Evolutionary conservation across 2,888 invertebrate genomes (phyloP).

Genomic region (Volucella bombylans): DNA sequence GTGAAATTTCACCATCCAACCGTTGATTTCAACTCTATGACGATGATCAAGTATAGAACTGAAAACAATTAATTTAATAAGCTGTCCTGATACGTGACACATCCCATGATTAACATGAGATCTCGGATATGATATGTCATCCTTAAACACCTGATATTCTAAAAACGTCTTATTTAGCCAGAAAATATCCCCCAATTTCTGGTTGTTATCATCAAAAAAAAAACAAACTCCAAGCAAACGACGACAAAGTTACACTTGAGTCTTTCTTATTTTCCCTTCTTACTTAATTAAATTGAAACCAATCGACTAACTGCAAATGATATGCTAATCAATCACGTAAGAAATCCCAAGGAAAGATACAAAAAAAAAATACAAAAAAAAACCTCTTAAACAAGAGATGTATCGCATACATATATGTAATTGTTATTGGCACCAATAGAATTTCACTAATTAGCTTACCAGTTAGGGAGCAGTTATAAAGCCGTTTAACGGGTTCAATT

Average conservation of each 20-base stretch:
- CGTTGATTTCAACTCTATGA: too few species aligned
- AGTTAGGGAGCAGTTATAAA: slow-evolving; percentile 15
- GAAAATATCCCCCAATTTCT: neutral
- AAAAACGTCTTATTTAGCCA: neutral
- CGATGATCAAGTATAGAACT: too few species aligned
- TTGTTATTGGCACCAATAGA: neutral
- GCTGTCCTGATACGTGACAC: too few species aligned
- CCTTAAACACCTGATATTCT: neutral
- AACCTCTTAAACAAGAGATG: slow-evolving; percentile 24
- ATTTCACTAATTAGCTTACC: slow-evolving; percentile 41
- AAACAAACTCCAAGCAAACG: neutral
- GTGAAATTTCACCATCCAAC: too few species aligned
- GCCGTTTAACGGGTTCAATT: slow-evolving; percentile 45
- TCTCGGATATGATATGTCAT: too few species aligned
- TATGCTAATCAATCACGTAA: slow-evolving; percentile 50
- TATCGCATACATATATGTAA: neutral
- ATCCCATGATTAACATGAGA: too few species aligned
- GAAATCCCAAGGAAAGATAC: neutral
- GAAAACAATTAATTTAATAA: too few species aligned
- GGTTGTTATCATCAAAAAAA: neutral
- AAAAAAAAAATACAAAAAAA: neutral
- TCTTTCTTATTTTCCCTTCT: neutral
- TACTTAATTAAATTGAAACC: slow-evolving; percentile 26
- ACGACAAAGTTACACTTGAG: neutral
- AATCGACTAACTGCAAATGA: slow-evolving; percentile 19